Evolutionary conservation across 2,888 invertebrate species (phyloP).

Genomic region (Agrochola litura): DNA sequence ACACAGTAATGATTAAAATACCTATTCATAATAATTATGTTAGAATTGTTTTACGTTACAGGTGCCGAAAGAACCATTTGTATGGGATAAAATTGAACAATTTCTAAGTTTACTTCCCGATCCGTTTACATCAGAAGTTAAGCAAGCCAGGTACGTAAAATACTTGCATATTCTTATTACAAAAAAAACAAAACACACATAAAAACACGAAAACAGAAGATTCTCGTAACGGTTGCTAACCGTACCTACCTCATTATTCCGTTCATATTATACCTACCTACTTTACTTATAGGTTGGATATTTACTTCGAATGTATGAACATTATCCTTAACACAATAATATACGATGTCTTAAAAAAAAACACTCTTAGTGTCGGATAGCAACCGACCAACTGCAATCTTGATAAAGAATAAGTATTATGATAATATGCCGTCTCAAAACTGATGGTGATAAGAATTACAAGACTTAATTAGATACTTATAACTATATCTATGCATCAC

Average conservation of each 20-base stretch:
- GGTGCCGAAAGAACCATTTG: slow-evolving; percentile 90
- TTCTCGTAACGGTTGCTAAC: neutral
- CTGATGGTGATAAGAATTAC: slow-evolving; percentile 6
- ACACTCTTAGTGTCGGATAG: neutral
- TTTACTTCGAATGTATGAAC: neutral
- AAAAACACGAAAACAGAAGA: neutral
- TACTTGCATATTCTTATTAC: neutral
- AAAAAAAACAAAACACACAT: too few species aligned
- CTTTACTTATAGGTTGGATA: neutral
- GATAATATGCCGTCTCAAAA: neutral
- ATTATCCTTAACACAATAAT: neutral
- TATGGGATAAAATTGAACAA: slow-evolving; percentile 94
- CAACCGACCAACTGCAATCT: slow-evolving; percentile 5
- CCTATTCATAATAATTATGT: neutral
- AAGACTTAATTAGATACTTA: slow-evolving; percentile 4
- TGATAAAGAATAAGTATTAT: slow-evolving; percentile 2
- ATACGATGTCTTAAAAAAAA: neutral
- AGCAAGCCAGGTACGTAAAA: slow-evolving; percentile 92
- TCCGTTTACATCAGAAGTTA: slow-evolving; percentile 91
- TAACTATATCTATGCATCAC: slow-evolving; percentile 1
- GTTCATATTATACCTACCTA: neutral
- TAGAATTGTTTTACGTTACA: slow-evolving; percentile 64
- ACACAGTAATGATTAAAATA: neutral
- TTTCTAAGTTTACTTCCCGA: slow-evolving; percentile 94
- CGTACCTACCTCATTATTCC: neutral